A percentile compares a stretch with the other conserved stretches of the same genome.
Evolutionary conservation across 2,888 invertebrate genomes (phyloP).

Genomic region (Macroteleia sp.): DNA sequence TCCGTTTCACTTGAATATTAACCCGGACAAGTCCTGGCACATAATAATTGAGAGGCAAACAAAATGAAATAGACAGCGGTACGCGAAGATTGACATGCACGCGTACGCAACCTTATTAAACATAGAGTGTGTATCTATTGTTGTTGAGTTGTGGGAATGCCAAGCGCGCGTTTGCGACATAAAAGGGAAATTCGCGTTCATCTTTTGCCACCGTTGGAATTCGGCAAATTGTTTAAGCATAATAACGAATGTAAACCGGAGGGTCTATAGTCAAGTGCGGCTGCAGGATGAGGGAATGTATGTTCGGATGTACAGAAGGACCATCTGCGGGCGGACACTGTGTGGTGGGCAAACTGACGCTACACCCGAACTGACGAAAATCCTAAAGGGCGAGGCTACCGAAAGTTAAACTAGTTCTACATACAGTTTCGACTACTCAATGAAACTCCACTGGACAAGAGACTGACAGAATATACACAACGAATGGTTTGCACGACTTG

Average conservation of each 20-base stretch:
- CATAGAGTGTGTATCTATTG: constrained; percentile 45
- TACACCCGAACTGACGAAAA: constrained; percentile 57
- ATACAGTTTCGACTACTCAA: constrained; percentile 57
- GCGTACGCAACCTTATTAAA: constrained; percentile 54
- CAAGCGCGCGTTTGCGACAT: constrained; percentile 37
- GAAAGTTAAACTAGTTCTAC: constrained; percentile 63
- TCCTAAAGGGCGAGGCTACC: constrained; percentile 48
- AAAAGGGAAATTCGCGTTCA: constrained; percentile 53
- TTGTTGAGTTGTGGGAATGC: constrained; percentile 53
- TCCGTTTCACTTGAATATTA: constrained; percentile 28
- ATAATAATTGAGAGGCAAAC: constrained; percentile 55
- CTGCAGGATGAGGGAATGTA: constrained; percentile 42
- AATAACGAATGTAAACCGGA: constrained; percentile 60
- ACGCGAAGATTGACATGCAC: constrained; percentile 49
- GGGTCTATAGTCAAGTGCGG: constrained; percentile 41
- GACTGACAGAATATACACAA: constrained; percentile 27
- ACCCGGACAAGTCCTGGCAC: constrained; percentile 25
- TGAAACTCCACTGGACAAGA: constrained; percentile 47
- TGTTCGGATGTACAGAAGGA: constrained; percentile 52
- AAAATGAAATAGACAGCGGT: constrained; percentile 40
- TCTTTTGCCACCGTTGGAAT: constrained; percentile 47
- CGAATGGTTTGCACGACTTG: constrained; percentile 25
- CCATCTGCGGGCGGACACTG: constrained; percentile 60
- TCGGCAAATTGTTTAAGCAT: constrained; percentile 62
- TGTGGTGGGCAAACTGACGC: constrained; percentile 60